A percentile compares a stretch with the other conserved stretches of the same genome.
These are phyloP conservation scores for Heliconius ethilla DNA, from an alignment of 2,888 invertebrate species.

Conservation along the genomic window DNA sequence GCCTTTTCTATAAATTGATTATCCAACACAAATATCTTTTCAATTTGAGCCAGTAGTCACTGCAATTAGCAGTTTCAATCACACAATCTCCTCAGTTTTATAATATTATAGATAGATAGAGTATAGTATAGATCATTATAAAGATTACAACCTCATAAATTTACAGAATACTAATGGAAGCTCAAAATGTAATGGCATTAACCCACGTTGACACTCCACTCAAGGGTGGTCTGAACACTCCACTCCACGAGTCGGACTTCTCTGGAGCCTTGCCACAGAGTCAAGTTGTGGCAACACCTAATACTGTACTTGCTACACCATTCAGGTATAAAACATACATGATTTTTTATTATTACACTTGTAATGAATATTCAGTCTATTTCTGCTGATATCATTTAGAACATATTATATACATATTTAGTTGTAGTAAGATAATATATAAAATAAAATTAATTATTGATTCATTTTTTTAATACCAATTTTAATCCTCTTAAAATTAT, in stretches of 20 bases:
- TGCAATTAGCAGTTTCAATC: too few species aligned
- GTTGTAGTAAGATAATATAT: too few species aligned
- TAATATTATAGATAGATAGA: neutral
- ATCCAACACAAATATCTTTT: too few species aligned
- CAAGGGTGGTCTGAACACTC: conserved; percentile 97
- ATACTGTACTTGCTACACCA: conserved; percentile 94
- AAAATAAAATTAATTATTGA: too few species aligned
- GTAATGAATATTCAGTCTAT: neutral
- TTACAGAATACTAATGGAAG: conserved; percentile 91
- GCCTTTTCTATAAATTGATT: too few species aligned
- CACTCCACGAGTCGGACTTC: conserved; percentile 94
- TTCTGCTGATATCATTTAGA: neutral
- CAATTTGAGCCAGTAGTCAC: too few species aligned
- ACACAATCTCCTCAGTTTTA: neutral
- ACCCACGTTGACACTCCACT: conserved; percentile 98
- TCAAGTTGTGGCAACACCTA: conserved; percentile 89
- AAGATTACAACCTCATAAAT: neutral
- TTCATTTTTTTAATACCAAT: too few species aligned
- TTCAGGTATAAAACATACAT: conserved; percentile 79
- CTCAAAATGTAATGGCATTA: conserved; percentile 98
- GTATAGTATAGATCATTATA: neutral
- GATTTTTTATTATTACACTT: neutral
- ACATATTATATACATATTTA: neutral
- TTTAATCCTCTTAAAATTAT: too few species aligned
- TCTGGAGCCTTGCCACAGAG: conserved; percentile 89